Evolutionary conservation across 2,113 vertebrate genomes (phyloP).

Genomic region (Chascanopsetta lugubris): DNA sequence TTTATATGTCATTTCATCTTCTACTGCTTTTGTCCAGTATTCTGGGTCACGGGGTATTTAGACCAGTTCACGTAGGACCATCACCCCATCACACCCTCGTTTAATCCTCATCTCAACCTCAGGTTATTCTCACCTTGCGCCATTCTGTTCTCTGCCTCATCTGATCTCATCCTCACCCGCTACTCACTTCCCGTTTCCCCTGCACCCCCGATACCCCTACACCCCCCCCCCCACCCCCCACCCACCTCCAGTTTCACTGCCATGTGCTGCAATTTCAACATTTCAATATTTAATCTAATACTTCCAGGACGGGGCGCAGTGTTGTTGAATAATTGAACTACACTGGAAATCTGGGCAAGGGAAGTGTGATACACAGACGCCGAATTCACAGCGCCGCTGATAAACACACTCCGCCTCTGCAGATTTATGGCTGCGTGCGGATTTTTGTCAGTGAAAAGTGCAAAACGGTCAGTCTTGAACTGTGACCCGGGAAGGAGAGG

Average conservation of each 20-base stretch:
- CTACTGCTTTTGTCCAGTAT: no score
- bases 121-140: neutral
- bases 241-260: conserved; percentile 32
- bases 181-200: no score
- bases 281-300: conserved; percentile 75
- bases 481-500: conserved; percentile 57
- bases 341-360: conserved; percentile 58
- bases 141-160: neutral
- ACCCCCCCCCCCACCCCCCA: neutral
- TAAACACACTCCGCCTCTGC: conserved; percentile 12
- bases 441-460: conserved; percentile 49
- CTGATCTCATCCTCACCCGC: no score
- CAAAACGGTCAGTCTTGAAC: conserved; percentile 67
- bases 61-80: no score
- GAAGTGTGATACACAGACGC: conserved; percentile 29
- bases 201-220: conserved; percentile 16
- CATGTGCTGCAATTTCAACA: conserved; percentile 66
- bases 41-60: no score
- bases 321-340: conserved; percentile 72
- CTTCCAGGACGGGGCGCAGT: conserved; percentile 62
- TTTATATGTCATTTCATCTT: no score
- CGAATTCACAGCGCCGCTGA: conserved; percentile 3
- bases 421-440: conserved; percentile 39
- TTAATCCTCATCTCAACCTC: neutral
- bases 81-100: no score